Evolutionary conservation across 2,113 vertebrate genomes (phyloP), one percentile per base, ranked within the genome.

Genomic region (Percina caprodes): DNA sequence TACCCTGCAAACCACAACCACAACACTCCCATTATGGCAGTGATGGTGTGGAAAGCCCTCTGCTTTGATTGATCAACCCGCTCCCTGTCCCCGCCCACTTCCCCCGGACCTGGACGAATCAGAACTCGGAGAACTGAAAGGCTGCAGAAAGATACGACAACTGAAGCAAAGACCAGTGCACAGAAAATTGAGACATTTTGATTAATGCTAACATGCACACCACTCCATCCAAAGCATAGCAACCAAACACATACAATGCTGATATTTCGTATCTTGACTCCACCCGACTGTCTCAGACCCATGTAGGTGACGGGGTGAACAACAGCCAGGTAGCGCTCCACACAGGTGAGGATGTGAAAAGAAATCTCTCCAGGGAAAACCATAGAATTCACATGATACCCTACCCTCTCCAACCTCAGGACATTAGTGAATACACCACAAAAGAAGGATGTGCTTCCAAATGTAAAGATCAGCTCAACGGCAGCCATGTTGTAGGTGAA

Each of bases 231-330:
- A 2, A 39, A 13, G 49, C 63, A 26, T 0, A 10, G 8, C 24
- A 69, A 35, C 65, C 84, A 86, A 15, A 46, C 3, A 0, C 2
- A n/a, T 1, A 3, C 26, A 0, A n/a, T 23, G 52, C 5, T 11
- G 42, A 54, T 11, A 3, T 84, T 78, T 26, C 80, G 23, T 46
- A 74, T n/a, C 16, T 19, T 1, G 46, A 74, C 60, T 0, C 71
- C 56, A 2, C 1, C 6, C 3, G 1, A 7, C n/a, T 56, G 12
- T 23, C 5, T 79, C 48, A 86, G 65, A 0, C 21, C 13, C 75
- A 72, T 24, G 74, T 84, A 84, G 49, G 16, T 70, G 56, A 88
- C 8, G 12, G 86, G 83, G 49, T 85, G 67, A 5, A 88, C 81
- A 1, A 77, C 70, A 30, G 86, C 82, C 59, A 88, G 39, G 69